Conservation (phyloP, 2,888 invertebrate genomes). For the Diarsia brunnea region DNA sequence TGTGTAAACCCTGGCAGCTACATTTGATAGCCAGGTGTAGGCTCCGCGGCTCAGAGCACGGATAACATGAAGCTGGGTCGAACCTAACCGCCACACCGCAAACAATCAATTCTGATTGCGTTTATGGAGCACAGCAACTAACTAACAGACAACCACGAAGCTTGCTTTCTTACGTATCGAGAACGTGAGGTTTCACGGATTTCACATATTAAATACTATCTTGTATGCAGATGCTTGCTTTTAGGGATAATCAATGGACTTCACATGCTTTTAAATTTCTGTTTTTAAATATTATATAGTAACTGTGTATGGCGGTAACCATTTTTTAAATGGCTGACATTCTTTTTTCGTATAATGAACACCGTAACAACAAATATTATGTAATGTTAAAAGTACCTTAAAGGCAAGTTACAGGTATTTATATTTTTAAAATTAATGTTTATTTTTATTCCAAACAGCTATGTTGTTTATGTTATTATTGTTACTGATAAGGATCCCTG, state of each 20-base stretch:
- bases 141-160: conserved; percentile 4
- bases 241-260: background rate
- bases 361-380: background rate
- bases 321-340: background rate
- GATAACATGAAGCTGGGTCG: background rate
- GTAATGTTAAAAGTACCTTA: too few relatives aligned
- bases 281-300: background rate
- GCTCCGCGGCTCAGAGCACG: conserved; percentile 7
- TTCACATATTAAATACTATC: conserved; percentile 3
- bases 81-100: conserved; percentile 10
- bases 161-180: background rate
- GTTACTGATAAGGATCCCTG: background rate
- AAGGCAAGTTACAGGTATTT: too few relatives aligned
- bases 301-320: background rate
- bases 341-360: background rate
- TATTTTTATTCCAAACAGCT: background rate
- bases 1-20: conserved; percentile 10
- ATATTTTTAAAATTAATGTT: background rate
- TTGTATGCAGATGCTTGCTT: background rate
- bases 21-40: conserved; percentile 5
- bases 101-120: conserved; percentile 49
- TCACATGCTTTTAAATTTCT: background rate
- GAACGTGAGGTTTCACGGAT: conserved; percentile 23
- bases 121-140: background rate
- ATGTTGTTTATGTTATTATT: background rate